A percentile compares a stretch with the other conserved stretches of the same genome.
Evolutionary conservation across 37 sponge, comb jelly and placozoan species (phyloP).

Genomic region (Haliclona indistincta): DNA sequence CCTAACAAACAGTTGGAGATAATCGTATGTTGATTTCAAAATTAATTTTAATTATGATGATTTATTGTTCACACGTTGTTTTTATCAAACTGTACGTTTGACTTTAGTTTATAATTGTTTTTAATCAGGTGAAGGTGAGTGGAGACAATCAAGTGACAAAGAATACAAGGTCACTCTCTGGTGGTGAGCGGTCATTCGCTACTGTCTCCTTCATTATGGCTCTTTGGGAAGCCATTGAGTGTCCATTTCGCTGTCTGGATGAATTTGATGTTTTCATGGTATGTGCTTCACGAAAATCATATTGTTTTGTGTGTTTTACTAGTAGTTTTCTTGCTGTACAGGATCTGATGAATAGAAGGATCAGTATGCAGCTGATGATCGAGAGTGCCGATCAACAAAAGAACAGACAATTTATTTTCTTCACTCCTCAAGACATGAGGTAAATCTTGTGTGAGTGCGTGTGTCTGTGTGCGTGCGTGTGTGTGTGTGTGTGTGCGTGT

Average conservation of each 20-base stretch:
- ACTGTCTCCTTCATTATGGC: constrained; percentile 97
- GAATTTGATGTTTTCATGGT: constrained; percentile 99
- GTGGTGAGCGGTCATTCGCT: constrained; percentile 97
- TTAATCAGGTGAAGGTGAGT: background rate
- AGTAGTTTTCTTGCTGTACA: constrained; percentile 3
- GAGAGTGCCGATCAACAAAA: constrained; percentile 39
- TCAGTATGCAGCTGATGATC: constrained; percentile 90
- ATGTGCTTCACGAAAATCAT: background rate
- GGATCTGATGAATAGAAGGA: constrained; percentile 94
- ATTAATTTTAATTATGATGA: background rate
- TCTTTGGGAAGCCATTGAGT: constrained; percentile 96
- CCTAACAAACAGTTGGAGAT: constrained; percentile 66
- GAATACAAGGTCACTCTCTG: constrained; percentile 89
- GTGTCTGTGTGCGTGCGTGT: constrained; percentile 6
- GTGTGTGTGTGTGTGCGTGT: constrained; percentile 22
- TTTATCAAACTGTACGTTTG: background rate
- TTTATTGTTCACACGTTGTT: too few species aligned
- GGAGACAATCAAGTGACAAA: constrained; percentile 59
- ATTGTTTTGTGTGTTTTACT: background rate
- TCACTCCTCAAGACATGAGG: constrained; percentile 85
- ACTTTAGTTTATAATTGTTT: background rate
- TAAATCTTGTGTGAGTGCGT: constrained; percentile 2
- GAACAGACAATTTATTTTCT: constrained; percentile 75
- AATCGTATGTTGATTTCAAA: constrained; percentile 22
- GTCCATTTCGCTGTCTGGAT: constrained; percentile 93